These are phyloP conservation scores for Pyxicephalus adspersus DNA, from an alignment of 2,113 vertebrate species.

Conservation along the genomic window DNA sequence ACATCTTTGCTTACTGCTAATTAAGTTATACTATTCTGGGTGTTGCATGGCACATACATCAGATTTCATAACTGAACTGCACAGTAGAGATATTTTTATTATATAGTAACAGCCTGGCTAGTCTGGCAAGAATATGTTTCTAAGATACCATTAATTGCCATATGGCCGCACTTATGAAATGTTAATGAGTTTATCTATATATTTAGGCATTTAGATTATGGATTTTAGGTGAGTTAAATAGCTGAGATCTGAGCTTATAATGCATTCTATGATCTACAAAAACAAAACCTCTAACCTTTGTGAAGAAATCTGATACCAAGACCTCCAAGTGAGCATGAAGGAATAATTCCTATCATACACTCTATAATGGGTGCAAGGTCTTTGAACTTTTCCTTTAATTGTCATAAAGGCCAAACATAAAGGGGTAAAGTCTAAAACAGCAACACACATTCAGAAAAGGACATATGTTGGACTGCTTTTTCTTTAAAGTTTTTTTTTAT, in stretches of 20 bases:
- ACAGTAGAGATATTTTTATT: too few species aligned
- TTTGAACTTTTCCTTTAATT: not conserved
- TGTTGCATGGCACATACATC: too few species aligned
- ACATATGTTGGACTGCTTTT: too few species aligned
- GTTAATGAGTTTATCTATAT: constrained; percentile 44
- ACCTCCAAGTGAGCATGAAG: constrained; percentile 25
- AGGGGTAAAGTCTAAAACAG: too few species aligned
- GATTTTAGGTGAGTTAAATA: constrained; percentile 11
- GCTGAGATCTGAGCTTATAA: constrained; percentile 23
- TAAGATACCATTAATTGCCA: constrained; percentile 18
- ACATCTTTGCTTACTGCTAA: too few species aligned
- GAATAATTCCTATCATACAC: not conserved
- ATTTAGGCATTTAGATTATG: constrained; percentile 28
- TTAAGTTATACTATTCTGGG: too few species aligned
- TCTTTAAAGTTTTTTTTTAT: too few species aligned
- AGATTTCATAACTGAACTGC: too few species aligned
- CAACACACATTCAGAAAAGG: too few species aligned
- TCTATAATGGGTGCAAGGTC: not conserved
- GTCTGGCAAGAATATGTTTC: not conserved
- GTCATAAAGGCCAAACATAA: not conserved
- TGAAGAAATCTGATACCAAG: constrained; percentile 18
- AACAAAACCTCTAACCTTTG: constrained; percentile 32
- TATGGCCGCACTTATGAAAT: constrained; percentile 29
- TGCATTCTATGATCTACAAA: constrained; percentile 13
- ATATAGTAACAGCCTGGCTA: not conserved